phyloP scores from a whole-genome alignment of 2,888 invertebrate species.

The Drosophila nr. perissopoda region DNA sequence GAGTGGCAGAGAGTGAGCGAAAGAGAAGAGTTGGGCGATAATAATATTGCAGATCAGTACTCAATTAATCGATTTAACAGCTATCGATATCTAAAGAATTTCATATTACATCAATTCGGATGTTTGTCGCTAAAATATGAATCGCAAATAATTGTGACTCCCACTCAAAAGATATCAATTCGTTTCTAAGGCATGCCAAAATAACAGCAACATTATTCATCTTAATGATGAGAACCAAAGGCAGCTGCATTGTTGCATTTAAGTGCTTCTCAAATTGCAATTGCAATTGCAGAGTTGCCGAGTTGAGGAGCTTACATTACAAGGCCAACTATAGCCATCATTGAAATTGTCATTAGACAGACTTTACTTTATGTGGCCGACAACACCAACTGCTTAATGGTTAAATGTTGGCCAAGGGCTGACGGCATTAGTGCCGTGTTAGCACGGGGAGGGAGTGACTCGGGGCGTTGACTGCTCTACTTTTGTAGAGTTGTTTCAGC shows the following conservation, averaged over 20 bases:
- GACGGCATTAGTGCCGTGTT: no score
- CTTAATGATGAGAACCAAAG: constrained; percentile 1
- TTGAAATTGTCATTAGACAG: constrained; percentile 38
- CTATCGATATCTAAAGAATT: constrained; percentile 6
- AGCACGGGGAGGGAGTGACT: neutral
- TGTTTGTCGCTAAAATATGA: neutral
- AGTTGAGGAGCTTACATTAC: neutral
- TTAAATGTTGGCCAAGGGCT: neutral
- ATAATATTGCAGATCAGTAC: constrained; percentile 13
- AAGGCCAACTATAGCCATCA: constrained; percentile 33
- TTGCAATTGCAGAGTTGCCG: neutral
- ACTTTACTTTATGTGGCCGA: neutral
- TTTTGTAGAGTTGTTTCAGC: constrained; percentile 24
- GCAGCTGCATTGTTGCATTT: constrained; percentile 11
- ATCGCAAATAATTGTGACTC: neutral
- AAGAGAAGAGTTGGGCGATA: neutral
- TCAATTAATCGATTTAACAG: constrained; percentile 2
- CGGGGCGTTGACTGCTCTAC: neutral
- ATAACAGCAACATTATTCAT: neutral
- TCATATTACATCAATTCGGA: neutral
- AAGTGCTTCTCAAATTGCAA: constrained; percentile 27
- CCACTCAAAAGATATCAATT: constrained; percentile 21
- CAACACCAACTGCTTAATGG: constrained; percentile 9
- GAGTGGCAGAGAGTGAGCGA: constrained; percentile 1
- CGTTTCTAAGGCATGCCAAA: constrained; percentile 1